Percentiles rank a stretch among this genome's conserved stretches.
Conservation (phyloP, 2,888 invertebrate genomes). For the Carcina quercana region DNA sequence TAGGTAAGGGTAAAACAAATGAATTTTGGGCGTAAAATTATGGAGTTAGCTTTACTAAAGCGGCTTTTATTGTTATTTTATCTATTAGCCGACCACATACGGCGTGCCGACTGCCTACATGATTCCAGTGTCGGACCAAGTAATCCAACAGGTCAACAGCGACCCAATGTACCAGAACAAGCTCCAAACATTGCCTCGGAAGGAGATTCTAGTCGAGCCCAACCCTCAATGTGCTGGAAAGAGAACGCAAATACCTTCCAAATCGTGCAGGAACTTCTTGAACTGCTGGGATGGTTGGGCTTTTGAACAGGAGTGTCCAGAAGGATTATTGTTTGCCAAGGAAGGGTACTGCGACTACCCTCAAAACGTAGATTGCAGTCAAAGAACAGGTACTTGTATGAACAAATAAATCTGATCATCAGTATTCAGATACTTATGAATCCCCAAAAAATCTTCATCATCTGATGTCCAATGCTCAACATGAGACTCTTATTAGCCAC, state of each 20-base stretch:
- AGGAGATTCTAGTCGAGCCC: slow-evolving; percentile 40
- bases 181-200: slow-evolving; percentile 35
- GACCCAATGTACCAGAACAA: slow-evolving; percentile 55
- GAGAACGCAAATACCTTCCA: slow-evolving; percentile 77
- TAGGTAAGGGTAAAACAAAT: too few relatives aligned
- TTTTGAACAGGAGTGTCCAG: slow-evolving; percentile 78
- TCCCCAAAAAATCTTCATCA: too few relatives aligned
- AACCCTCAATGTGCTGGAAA: slow-evolving; percentile 57
- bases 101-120: slow-evolving; percentile 44
- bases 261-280: slow-evolving; percentile 76
- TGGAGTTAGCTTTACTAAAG: too few relatives aligned
- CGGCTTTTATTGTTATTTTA: neutral
- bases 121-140: slow-evolving; percentile 57
- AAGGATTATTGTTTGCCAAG: slow-evolving; percentile 75
- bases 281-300: slow-evolving; percentile 83
- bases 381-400: slow-evolving; percentile 49
- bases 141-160: slow-evolving; percentile 45
- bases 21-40: too few relatives aligned
- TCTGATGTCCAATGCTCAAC: too few relatives aligned
- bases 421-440: too few relatives aligned
- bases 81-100: slow-evolving; percentile 28
- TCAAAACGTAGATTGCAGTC: slow-evolving; percentile 76
- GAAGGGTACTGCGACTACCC: slow-evolving; percentile 78
- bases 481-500: too few relatives aligned
- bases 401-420: neutral